Conservation (phyloP, 1,140 invertebrate species). For the Acromyrmex charruanus region DNA sequence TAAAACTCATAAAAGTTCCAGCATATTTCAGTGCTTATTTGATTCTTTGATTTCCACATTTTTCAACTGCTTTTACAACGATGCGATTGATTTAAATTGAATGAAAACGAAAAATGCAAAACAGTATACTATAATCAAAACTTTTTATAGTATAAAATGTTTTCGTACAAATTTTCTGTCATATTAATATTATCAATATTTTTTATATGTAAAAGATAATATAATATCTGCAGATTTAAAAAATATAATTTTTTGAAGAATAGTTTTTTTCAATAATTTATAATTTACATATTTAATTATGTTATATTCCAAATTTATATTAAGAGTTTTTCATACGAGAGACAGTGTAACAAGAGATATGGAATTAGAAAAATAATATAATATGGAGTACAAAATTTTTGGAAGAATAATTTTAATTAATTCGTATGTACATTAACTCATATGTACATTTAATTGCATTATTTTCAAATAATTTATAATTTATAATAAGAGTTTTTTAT, state of each 20-base stretch:
- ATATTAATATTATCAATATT: neutral
- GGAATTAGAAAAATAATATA: neutral
- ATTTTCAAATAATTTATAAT: neutral
- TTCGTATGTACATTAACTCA: neutral
- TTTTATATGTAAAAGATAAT: neutral
- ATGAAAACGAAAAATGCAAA: neutral
- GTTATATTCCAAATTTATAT: too few relatives aligned
- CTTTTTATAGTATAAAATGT: neutral
- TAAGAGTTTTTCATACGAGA: too few relatives aligned
- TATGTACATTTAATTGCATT: neutral
- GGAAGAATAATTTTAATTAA: neutral
- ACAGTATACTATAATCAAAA: neutral
- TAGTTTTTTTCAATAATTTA: too few relatives aligned
- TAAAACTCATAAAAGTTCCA: neutral
- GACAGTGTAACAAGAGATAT: too few relatives aligned
- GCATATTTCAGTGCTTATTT: neutral
- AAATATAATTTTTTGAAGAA: neutral
- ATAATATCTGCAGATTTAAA: neutral
- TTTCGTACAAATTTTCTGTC: neutral
- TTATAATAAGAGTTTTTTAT: neutral
- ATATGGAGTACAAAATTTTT: neutral
- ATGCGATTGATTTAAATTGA: neutral
- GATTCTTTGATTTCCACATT: neutral
- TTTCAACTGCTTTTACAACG: neutral
- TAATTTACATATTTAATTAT: too few relatives aligned